Evolutionary conservation across 2,888 invertebrate genomes (phyloP).

Genomic region (Neoaliturus tenellus): DNA sequence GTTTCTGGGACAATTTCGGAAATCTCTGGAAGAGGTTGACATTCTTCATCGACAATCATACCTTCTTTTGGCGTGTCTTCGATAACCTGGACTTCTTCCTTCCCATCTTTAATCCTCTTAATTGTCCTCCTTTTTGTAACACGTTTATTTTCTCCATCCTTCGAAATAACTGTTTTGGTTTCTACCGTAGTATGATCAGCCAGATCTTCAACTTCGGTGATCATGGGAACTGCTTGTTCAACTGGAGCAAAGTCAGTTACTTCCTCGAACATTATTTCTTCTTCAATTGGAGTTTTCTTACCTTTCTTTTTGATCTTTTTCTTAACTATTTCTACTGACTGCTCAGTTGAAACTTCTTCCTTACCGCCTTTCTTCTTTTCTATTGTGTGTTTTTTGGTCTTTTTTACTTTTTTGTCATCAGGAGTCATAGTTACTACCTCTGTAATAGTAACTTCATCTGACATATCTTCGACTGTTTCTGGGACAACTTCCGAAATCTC

Average conservation of each 20-base stretch:
- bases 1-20: slow-evolving; percentile 62
- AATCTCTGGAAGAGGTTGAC: slow-evolving; percentile 51
- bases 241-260: slow-evolving; percentile 68
- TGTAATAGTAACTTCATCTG: slow-evolving; percentile 48
- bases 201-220: slow-evolving; percentile 71
- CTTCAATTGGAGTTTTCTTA: slow-evolving; percentile 68
- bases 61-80: slow-evolving; percentile 52
- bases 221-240: slow-evolving; percentile 66
- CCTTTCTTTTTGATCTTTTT: slow-evolving; percentile 68
- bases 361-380: slow-evolving; percentile 65
- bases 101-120: slow-evolving; percentile 58
- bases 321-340: slow-evolving; percentile 64
- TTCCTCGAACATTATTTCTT: slow-evolving; percentile 62
- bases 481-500: slow-evolving; percentile 37
- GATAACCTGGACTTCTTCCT: slow-evolving; percentile 55
- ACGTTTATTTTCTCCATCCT: slow-evolving; percentile 23
- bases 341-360: slow-evolving; percentile 53
- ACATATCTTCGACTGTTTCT: slow-evolving; percentile 64
- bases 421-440: slow-evolving; percentile 48
- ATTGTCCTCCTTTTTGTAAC: slow-evolving; percentile 53
- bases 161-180: slow-evolving; percentile 67
- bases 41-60: slow-evolving; percentile 50
- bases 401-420: slow-evolving; percentile 57
- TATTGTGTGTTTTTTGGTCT: slow-evolving; percentile 18
- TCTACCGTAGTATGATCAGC: slow-evolving; percentile 66